Conservation (phyloP, 2,797 vertebrate species). For the Poliocrania exsul region DNA sequence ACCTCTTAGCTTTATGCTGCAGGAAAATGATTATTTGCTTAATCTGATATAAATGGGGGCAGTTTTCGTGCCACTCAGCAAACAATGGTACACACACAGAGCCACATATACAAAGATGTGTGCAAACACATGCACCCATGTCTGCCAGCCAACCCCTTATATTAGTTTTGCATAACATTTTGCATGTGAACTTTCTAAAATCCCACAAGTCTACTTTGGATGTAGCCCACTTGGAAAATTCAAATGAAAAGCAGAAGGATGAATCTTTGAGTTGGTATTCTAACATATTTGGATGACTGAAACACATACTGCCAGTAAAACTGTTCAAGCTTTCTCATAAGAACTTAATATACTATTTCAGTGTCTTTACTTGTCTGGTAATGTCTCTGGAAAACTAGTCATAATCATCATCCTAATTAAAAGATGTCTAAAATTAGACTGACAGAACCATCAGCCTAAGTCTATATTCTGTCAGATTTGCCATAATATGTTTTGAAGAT, state of each 20-base stretch:
- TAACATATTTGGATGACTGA: not conserved
- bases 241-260: slow-evolving; percentile 4
- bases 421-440: slow-evolving; percentile 20
- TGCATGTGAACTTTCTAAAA: not conserved
- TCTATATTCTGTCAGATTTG: not conserved
- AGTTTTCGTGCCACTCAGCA: not conserved
- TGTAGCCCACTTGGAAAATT: slow-evolving; percentile 3
- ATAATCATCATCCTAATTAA: slow-evolving; percentile 45
- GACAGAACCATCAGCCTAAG: slow-evolving; percentile 6
- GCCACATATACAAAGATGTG: not conserved
- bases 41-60: not conserved
- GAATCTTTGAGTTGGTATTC: not conserved
- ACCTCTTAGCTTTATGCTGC: not conserved
- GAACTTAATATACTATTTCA: not conserved
- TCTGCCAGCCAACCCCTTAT: not conserved
- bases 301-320: slow-evolving; percentile 5
- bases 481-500: not conserved
- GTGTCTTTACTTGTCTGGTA: not conserved
- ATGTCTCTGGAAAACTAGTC: slow-evolving; percentile 25
- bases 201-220: not conserved
- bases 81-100: not conserved
- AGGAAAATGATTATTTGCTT: not conserved
- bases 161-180: not conserved
- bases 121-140: not conserved
- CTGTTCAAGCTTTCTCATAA: not conserved